Base-by-base conservation (phyloP, 2,113 vertebrate species). In the Bothrops jararaca region DNA sequence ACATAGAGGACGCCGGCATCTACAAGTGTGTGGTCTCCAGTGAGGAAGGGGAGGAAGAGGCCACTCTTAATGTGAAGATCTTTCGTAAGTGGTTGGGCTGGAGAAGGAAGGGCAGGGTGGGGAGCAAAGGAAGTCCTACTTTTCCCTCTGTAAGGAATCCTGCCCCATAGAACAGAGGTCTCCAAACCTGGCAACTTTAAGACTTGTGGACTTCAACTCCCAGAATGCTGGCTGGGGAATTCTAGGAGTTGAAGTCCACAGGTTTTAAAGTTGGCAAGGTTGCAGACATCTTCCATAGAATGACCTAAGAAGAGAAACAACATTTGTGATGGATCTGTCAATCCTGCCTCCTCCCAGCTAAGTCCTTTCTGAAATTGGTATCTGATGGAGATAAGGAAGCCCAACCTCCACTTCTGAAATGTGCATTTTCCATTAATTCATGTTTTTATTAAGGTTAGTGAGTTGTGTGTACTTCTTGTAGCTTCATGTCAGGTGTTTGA, bases 11-110 rank as follows among this genome's bases (percentile, higher is more conserved):
- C 1, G 99, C 98, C 0, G 99, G 99, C 93, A 98, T 98, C 45
- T 99, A 99, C 96, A 99, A 98, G 97, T 99, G 99, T 5, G 97
- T 99, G 48, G 98, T 99, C 94, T 98, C 98, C 29, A 97, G 96
- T 0, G 96, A 89, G 9, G 98, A 98, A 93, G 97, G 97, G 9
- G 98, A 99, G 92, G 98, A 97, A 0, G 98, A 99, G 96, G 98
- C 99, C 96, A 99, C 99, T 0, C 98, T 99, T 97, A 99, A 98
- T 1, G 98, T 99, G 95, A 99, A 99, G 95, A 99, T 99, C 89
- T 99, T 99, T 96, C 99, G 99, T 99, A 98, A 98, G 60, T 22
- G 23, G 53, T 56, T 54, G 34, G 13, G 45, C 54, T n/a, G 56
- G n/a, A n/a, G 57, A 52, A 7, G 45, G 45, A 34, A 23, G 20